A percentile compares a stretch with the other conserved stretches of the same genome.
These are phyloP conservation scores for Drosophila pseudotalamancana DNA, from an alignment of 2,888 invertebrate species.

Conservation along the genomic window DNA sequence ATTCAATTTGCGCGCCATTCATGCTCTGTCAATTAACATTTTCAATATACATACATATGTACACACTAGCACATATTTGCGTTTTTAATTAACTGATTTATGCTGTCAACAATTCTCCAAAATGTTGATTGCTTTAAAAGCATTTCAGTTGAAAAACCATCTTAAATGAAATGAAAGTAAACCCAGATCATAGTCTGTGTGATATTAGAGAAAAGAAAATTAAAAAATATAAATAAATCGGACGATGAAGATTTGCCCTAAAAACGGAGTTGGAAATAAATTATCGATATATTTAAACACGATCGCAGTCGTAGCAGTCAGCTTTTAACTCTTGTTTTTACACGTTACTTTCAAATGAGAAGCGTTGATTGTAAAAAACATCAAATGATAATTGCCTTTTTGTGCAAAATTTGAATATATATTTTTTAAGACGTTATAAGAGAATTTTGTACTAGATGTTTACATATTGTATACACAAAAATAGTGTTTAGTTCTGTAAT, in stretches of 20 bases:
- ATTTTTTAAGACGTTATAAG: not conserved
- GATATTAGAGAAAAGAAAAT: not conserved
- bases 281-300: constrained; percentile 40
- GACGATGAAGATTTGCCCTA: not conserved
- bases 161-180: not conserved
- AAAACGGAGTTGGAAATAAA: not conserved
- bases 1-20: constrained; percentile 5
- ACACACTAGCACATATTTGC: too few species aligned
- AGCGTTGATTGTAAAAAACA: too few species aligned
- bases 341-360: constrained; percentile 32
- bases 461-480: not conserved
- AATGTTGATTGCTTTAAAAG: too few species aligned
- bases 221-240: constrained; percentile 3
- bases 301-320: constrained; percentile 20
- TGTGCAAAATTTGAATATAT: not conserved
- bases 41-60: not conserved
- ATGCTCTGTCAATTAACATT: not conserved
- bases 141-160: not conserved
- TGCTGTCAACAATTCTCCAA: too few species aligned
- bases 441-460: too few species aligned
- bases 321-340: constrained; percentile 24
- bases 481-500: not conserved
- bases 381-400: not conserved
- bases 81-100: too few species aligned
- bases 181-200: not conserved